These are phyloP conservation scores for Thunnus albacares DNA, from an alignment of 2,797 vertebrate species.

Conservation along the genomic window DNA sequence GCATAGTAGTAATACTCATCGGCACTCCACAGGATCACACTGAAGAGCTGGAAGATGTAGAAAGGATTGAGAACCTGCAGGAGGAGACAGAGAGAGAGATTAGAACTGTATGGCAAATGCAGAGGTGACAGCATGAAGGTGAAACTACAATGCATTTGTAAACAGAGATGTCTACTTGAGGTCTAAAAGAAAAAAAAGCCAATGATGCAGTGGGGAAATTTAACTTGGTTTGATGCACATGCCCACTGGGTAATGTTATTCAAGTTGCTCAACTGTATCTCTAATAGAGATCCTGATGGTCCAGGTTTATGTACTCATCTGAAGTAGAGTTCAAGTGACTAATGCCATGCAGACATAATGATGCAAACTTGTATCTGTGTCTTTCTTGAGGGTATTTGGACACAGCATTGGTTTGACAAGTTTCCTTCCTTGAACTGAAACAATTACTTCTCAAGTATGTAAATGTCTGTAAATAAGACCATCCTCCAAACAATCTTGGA, in stretches of 20 bases:
- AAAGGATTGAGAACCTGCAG: conserved; percentile 98
- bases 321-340: neutral
- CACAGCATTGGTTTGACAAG: neutral
- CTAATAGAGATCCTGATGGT: neutral
- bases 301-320: too few relatives aligned
- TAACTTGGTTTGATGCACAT: neutral
- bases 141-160: neutral
- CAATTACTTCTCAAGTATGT: neutral
- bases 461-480: neutral
- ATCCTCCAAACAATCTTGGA: neutral
- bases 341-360: neutral
- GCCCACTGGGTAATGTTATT: neutral
- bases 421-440: neutral
- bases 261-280: neutral
- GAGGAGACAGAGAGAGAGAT: conserved; percentile 22
- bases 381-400: neutral
- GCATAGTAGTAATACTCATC: conserved; percentile 99
- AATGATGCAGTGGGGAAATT: neutral
- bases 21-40: conserved; percentile 95
- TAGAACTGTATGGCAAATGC: neutral
- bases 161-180: neutral
- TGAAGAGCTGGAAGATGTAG: conserved; percentile 99
- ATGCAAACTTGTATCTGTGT: neutral
- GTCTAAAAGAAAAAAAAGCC: neutral
- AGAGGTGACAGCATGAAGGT: neutral